Evolutionary conservation across 2,113 vertebrate genomes (phyloP).

Genomic region (Panthera tigris): DNA sequence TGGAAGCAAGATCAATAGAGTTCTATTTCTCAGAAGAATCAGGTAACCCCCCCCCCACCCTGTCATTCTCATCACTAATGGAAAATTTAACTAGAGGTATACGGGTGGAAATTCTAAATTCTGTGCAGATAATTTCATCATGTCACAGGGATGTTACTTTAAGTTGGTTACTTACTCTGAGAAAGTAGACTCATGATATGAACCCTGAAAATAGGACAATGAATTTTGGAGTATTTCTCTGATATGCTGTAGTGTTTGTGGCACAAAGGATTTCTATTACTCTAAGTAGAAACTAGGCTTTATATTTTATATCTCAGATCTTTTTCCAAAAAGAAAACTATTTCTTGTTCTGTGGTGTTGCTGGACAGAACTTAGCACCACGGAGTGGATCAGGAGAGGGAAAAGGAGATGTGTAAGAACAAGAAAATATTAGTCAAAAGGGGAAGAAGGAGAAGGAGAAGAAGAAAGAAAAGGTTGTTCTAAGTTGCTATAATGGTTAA

Average conservation of each 20-base stretch:
- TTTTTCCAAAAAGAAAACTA: not conserved
- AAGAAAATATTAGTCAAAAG: not conserved
- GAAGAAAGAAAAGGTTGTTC: not conserved
- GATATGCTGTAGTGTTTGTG: not conserved
- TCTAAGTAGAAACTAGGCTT: not conserved
- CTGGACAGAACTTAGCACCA: not conserved
- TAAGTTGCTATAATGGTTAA: not conserved
- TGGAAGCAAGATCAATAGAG: not conserved
- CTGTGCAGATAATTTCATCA: not conserved
- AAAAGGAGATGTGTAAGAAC: not conserved
- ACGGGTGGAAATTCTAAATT: not conserved
- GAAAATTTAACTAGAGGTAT: not conserved
- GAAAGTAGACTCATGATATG: not conserved
- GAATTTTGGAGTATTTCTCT: not conserved
- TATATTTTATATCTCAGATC: not conserved
- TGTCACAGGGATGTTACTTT: not conserved
- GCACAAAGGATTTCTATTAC: not conserved
- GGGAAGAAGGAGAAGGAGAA: not conserved
- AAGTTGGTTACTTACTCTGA: not conserved
- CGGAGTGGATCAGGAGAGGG: not conserved
- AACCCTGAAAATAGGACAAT: not conserved
- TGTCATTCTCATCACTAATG: not conserved
- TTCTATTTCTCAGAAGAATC: not conserved
- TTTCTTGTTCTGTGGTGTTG: not conserved
- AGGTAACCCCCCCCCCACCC: not conserved